Evolutionary conservation across 1,140 invertebrate genomes (phyloP).

Genomic region (Chionoecetes opilio): DNA sequence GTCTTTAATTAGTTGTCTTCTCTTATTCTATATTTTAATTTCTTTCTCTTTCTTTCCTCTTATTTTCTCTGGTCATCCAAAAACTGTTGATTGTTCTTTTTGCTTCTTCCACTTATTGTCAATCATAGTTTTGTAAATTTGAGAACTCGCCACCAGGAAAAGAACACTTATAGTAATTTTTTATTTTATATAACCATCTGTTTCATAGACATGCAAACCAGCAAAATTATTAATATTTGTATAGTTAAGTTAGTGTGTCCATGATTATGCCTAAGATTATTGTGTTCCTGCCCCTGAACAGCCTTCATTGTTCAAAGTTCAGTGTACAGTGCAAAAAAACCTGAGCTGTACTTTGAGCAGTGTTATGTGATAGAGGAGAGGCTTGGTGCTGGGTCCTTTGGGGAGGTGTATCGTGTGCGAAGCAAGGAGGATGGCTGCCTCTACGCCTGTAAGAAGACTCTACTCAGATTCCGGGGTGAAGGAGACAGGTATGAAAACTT

Average conservation of each 20-base stretch:
- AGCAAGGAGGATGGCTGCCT: slow-evolving; percentile 87
- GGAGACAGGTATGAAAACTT: slow-evolving; percentile 85
- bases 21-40: too few species aligned
- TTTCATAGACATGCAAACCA: too few species aligned
- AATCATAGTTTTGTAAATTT: too few species aligned
- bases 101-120: too few species aligned
- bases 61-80: too few species aligned
- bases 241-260: neutral
- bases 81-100: too few species aligned
- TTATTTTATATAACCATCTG: too few species aligned
- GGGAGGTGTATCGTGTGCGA: slow-evolving; percentile 89
- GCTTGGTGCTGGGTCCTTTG: slow-evolving; percentile 90
- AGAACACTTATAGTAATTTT: too few species aligned
- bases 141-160: too few species aligned
- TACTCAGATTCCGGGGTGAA: slow-evolving; percentile 86
- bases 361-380: slow-evolving; percentile 87
- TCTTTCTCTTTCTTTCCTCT: too few species aligned
- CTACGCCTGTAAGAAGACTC: slow-evolving; percentile 89
- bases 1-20: too few species aligned
- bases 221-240: too few species aligned
- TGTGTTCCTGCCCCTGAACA: slow-evolving; percentile 51
- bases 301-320: slow-evolving; percentile 80
- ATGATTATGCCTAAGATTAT: neutral
- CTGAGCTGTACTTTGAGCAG: slow-evolving; percentile 87
- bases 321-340: slow-evolving; percentile 82